phyloP scores from a whole-genome alignment of 2,888 invertebrate species.

The Laspeyria flexula region DNA sequence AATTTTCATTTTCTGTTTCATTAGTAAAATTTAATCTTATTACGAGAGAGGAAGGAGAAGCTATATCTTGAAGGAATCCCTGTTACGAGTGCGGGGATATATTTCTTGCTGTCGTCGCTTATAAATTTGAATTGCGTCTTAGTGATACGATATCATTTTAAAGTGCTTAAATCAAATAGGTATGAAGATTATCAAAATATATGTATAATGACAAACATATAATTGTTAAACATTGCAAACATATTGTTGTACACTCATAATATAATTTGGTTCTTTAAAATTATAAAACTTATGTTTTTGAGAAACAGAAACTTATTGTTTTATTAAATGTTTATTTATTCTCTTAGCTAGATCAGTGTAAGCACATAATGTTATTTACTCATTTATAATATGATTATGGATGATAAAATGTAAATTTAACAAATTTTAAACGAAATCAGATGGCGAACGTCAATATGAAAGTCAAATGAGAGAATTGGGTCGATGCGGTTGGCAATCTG shows the following conservation, averaged over 20 bases:
- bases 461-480: conserved; percentile 1
- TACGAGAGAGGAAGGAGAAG: conserved; percentile 63
- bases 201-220: too few relatives aligned
- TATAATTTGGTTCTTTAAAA: too few relatives aligned
- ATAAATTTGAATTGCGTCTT: conserved; percentile 51
- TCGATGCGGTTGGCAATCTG: not conserved
- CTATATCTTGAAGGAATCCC: conserved; percentile 68
- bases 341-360: too few relatives aligned
- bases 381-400: too few relatives aligned
- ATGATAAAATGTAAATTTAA: not conserved
- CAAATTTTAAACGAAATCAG: not conserved
- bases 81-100: conserved; percentile 62
- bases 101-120: conserved; percentile 50
- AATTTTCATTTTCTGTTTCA: conserved; percentile 81
- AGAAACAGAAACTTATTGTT: too few relatives aligned
- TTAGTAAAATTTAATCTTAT: conserved; percentile 81
- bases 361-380: not conserved
- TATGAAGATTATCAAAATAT: not conserved
- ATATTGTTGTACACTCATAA: too few relatives aligned
- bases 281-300: too few relatives aligned
- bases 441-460: not conserved
- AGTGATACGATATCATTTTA: conserved; percentile 39
- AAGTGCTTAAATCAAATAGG: conserved; percentile 14
- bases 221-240: too few relatives aligned
- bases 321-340: too few relatives aligned